Evolutionary conservation across 2,888 invertebrate genomes (phyloP), one percentile per base, ranked within the genome.

Genomic region (Meliscaeva auricollis): DNA sequence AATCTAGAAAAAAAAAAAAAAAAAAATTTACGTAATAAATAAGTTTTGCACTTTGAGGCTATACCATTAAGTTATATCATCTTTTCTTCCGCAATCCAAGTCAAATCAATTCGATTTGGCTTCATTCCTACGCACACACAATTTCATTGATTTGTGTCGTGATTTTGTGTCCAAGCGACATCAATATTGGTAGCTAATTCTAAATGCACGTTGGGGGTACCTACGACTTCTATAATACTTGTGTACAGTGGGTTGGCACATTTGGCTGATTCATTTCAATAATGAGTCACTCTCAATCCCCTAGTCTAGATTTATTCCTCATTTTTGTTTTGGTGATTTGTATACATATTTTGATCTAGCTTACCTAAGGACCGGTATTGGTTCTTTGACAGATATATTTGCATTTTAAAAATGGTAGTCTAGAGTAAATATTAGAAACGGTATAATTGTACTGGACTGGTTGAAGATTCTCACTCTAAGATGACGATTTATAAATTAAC

Each of bases 41-140:
- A n/a, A n/a, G n/a, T n/a, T n/a, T n/a, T n/a, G n/a, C n/a, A n/a
- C n/a, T n/a, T n/a, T n/a, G n/a, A n/a, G n/a, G n/a, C n/a, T n/a
- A n/a, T n/a, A n/a, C n/a, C n/a, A n/a, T n/a, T n/a, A n/a, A n/a
- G n/a, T n/a, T n/a, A n/a, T n/a, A n/a, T n/a, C n/a, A n/a, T n/a
- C n/a, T n/a, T n/a, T 62, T 62, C 62, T 62, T 62, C 62, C 62
- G 44, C 62, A 30, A 62, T 62, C 1, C 30, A 62, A 44, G 30
- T 30, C 17, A 44, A 44, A 41, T 44, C 22, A 22, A 44, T 26
- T 62, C 41, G 22, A 4, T 62, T n/a, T 9, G 22, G 11, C 15
- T 44, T 44, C 15, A 22, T 62, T 62, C 62, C 62, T 46, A 62
- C 62, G 44, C 62, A 46, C 30, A 44, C 11, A 35, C 35, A 35